A percentile compares a stretch with the other conserved stretches of the same genome.
Evolutionary conservation across 2,888 invertebrate genomes (phyloP).

Genomic region (Thumatha senex): DNA sequence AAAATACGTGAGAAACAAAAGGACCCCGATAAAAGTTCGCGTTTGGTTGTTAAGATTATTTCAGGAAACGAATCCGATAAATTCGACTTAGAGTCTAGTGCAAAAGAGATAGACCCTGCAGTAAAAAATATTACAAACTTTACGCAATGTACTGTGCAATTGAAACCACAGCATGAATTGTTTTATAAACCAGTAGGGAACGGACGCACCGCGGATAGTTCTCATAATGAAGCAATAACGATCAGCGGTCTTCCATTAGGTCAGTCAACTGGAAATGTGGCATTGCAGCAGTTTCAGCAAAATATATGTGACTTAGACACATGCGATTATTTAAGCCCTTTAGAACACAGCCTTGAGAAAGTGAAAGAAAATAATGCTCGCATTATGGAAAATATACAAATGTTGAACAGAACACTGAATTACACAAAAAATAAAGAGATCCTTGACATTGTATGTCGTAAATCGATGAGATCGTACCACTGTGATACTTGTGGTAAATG

Average conservation of each 20-base stretch:
- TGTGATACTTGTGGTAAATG: slow-evolving; percentile 74
- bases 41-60: slow-evolving; percentile 69
- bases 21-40: slow-evolving; percentile 54
- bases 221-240: slow-evolving; percentile 15
- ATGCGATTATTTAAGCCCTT: slow-evolving; percentile 45
- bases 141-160: slow-evolving; percentile 13
- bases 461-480: slow-evolving; percentile 61
- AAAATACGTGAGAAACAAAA: slow-evolving; percentile 51
- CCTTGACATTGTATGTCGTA: slow-evolving; percentile 59
- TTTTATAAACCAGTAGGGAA: slow-evolving; percentile 14
- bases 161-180: slow-evolving; percentile 13
- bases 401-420: slow-evolving; percentile 71
- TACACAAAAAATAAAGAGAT: slow-evolving; percentile 76
- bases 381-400: slow-evolving; percentile 77
- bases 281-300: slow-evolving; percentile 17
- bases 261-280: slow-evolving; percentile 12
- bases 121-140: slow-evolving; percentile 27
- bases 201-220: slow-evolving; percentile 10
- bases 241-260: slow-evolving; percentile 8
- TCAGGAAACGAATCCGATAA: slow-evolving; percentile 53
- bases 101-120: slow-evolving; percentile 45
- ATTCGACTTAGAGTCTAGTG: slow-evolving; percentile 66
- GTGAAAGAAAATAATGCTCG: slow-evolving; percentile 76
- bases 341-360: slow-evolving; percentile 73
- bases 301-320: slow-evolving; percentile 21